These are phyloP conservation scores for Euzophera pinguis DNA, from an alignment of 2,888 invertebrate species.

Conservation along the genomic window DNA sequence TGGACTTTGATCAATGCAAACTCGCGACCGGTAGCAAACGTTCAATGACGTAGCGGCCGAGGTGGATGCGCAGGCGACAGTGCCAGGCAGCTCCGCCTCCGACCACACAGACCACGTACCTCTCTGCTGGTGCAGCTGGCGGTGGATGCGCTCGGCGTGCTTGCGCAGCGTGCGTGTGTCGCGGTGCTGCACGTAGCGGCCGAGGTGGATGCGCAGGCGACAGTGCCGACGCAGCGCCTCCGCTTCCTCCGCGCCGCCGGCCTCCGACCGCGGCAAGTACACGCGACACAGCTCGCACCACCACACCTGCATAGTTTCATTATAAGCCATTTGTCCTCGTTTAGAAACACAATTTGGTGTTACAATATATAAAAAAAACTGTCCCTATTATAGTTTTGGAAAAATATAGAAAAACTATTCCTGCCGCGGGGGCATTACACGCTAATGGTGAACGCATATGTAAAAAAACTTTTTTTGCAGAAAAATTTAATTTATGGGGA, in stretches of 20 bases:
- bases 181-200: conserved; percentile 87
- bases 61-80: conserved; percentile 87
- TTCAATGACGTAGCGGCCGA: conserved; percentile 89
- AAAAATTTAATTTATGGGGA: too few relatives aligned
- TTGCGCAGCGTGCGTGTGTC: conserved; percentile 87
- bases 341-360: too few relatives aligned
- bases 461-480: too few relatives aligned
- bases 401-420: too few relatives aligned
- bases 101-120: conserved; percentile 70
- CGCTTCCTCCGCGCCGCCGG: conserved; percentile 72
- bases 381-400: too few relatives aligned
- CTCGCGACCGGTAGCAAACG: too few relatives aligned
- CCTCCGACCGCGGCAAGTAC: conserved; percentile 82
- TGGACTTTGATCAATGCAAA: too few relatives aligned
- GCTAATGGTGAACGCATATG: too few relatives aligned
- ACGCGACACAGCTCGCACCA: conserved; percentile 90
- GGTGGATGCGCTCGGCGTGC: conserved; percentile 85
- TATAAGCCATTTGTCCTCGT: not conserved
- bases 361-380: too few relatives aligned
- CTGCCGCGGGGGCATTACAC: too few relatives aligned
- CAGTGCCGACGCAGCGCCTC: conserved; percentile 85
- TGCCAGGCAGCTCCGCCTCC: conserved; percentile 81
- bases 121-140: conserved; percentile 75
- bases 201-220: conserved; percentile 86
- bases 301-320: conserved; percentile 58